Evolutionary conservation across 2,113 vertebrate species (phyloP).

Genomic region (Pseudopodoces humilis): DNA sequence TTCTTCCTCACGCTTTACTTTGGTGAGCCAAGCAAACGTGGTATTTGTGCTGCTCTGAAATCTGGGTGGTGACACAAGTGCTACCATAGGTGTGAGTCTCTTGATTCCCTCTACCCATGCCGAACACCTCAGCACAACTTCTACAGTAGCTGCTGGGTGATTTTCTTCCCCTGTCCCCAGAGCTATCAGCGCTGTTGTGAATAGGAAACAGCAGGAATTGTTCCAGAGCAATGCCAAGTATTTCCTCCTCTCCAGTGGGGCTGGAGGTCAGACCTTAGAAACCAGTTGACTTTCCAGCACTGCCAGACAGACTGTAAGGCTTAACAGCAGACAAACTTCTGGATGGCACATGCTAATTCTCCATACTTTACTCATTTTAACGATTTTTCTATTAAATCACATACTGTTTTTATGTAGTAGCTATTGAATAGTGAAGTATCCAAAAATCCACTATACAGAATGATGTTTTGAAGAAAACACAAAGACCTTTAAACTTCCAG

Average conservation of each 20-base stretch:
- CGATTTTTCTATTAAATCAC: conserved; percentile 54
- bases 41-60: background rate
- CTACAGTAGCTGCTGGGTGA: background rate
- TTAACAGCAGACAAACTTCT: conserved; percentile 19
- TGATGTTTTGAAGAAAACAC: background rate
- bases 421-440: background rate
- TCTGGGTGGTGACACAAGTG: background rate
- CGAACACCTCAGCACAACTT: background rate
- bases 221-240: background rate
- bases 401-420: background rate
- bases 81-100: background rate
- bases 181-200: background rate
- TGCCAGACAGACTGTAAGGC: background rate
- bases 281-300: background rate
- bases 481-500: background rate
- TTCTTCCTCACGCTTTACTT: background rate
- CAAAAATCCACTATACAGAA: background rate
- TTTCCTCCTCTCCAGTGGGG: background rate
- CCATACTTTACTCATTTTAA: conserved; percentile 31
- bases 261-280: conserved; percentile 26
- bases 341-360: conserved; percentile 23
- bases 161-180: background rate
- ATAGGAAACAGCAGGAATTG: background rate
- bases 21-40: background rate
- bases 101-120: background rate